Percentiles rank a stretch among this genome's conserved stretches.
These are phyloP conservation scores for Cryptoprocta ferox DNA, from an alignment of 2,797 vertebrate species.

Conservation along the genomic window DNA sequence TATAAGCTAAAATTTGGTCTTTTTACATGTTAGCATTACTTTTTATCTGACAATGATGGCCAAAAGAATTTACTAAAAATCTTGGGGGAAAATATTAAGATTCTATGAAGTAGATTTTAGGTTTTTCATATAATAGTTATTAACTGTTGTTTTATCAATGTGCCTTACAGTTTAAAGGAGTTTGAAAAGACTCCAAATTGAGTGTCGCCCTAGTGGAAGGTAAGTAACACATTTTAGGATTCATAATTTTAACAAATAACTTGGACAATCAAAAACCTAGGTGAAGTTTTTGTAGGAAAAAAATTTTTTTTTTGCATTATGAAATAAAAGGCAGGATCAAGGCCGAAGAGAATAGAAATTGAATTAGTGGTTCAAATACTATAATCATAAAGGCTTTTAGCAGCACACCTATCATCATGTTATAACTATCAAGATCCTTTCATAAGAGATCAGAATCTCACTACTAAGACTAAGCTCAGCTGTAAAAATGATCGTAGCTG, in stretches of 20 bases:
- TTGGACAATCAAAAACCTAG: background rate
- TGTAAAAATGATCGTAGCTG: background rate
- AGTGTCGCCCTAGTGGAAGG: background rate
- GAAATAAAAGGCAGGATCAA: slow-evolving; percentile 17
- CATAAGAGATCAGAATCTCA: background rate
- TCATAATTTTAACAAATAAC: slow-evolving; percentile 49
- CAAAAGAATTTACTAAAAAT: background rate
- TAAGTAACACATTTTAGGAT: background rate
- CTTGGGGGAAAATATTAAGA: slow-evolving; percentile 21
- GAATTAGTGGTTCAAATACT: background rate
- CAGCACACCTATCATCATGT: background rate
- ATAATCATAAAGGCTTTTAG: background rate
- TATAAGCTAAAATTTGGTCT: background rate
- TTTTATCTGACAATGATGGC: background rate
- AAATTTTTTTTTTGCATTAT: background rate
- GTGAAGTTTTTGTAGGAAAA: background rate
- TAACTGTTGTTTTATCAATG: background rate
- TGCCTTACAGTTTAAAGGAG: background rate
- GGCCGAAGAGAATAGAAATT: background rate
- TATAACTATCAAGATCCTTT: background rate
- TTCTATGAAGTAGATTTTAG: background rate
- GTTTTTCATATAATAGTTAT: background rate
- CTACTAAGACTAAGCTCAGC: background rate
- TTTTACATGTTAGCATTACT: background rate
- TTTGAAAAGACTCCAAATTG: background rate